These are phyloP conservation scores for Ameiurus melas DNA, from an alignment of 2,113 vertebrate genomes.

Conservation along the genomic window DNA sequence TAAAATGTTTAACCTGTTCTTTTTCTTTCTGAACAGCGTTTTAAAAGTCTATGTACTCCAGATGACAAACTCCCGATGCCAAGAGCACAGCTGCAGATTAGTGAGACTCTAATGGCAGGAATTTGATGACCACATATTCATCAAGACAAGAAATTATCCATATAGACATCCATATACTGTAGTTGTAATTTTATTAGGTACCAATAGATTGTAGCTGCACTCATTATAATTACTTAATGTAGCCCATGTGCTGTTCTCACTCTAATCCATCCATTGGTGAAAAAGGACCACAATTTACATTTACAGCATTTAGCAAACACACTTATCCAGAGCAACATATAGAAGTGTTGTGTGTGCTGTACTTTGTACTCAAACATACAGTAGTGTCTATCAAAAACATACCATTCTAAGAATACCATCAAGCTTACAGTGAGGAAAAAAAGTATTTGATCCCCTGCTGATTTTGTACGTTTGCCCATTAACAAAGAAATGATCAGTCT, in stretches of 20 bases:
- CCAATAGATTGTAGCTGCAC: background rate
- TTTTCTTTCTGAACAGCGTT: conserved; percentile 9
- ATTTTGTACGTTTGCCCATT: too few species aligned
- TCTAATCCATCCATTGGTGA: background rate
- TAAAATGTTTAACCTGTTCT: background rate
- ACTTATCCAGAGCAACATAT: background rate
- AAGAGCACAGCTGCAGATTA: background rate
- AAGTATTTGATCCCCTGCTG: too few species aligned
- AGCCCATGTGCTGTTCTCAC: background rate
- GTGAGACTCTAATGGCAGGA: conserved; percentile 5
- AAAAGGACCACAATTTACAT: background rate
- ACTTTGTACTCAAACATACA: background rate
- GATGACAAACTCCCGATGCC: conserved; percentile 9
- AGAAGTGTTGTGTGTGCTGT: background rate
- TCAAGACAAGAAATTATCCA: background rate
- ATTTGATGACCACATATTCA: background rate
- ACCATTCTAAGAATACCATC: background rate
- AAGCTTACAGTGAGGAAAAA: too few species aligned
- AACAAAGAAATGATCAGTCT: too few species aligned
- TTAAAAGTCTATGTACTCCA: conserved; percentile 13
- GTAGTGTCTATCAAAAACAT: background rate
- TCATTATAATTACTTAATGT: background rate
- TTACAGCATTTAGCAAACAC: background rate
- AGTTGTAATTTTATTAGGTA: background rate
- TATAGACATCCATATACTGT: background rate